phyloP scores from a whole-genome alignment of 1,140 invertebrate species.

The Callitettix versicolor region DNA sequence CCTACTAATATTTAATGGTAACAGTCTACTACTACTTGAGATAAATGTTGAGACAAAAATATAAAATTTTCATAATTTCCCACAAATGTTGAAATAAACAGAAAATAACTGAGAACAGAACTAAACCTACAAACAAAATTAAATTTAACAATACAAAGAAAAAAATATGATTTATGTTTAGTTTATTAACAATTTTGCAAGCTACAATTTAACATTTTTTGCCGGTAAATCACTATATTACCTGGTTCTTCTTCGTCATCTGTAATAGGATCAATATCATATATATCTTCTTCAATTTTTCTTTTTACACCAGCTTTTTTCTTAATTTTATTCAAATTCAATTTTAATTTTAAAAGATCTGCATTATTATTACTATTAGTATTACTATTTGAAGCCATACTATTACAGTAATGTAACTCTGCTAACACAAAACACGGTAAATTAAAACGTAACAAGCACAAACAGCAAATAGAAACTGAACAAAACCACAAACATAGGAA shows the following conservation, averaged over 20 bases:
- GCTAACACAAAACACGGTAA: background rate
- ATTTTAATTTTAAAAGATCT: background rate
- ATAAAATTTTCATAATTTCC: too few species aligned
- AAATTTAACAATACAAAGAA: too few species aligned
- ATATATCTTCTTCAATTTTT: slow-evolving; percentile 22
- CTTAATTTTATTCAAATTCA: background rate
- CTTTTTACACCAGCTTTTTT: background rate
- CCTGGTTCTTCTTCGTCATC: slow-evolving; percentile 20
- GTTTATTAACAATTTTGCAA: too few species aligned
- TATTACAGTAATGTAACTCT: background rate
- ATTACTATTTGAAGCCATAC: background rate
- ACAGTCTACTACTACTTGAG: too few species aligned
- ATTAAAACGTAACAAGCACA: background rate
- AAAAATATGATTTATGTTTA: too few species aligned
- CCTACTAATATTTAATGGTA: too few species aligned
- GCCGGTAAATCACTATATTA: too few species aligned
- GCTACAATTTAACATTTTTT: too few species aligned
- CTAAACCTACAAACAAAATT: too few species aligned
- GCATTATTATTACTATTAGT: background rate
- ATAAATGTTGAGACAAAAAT: too few species aligned
- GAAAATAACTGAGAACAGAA: too few species aligned
- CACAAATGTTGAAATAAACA: too few species aligned
- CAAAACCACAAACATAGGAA: background rate
- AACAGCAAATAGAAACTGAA: background rate
- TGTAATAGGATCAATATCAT: slow-evolving; percentile 23